A percentile compares a stretch with the other conserved stretches of the same genome.
Evolutionary conservation across 1,140 invertebrate genomes (phyloP).

Genomic region (Chrysoperla carnea): DNA sequence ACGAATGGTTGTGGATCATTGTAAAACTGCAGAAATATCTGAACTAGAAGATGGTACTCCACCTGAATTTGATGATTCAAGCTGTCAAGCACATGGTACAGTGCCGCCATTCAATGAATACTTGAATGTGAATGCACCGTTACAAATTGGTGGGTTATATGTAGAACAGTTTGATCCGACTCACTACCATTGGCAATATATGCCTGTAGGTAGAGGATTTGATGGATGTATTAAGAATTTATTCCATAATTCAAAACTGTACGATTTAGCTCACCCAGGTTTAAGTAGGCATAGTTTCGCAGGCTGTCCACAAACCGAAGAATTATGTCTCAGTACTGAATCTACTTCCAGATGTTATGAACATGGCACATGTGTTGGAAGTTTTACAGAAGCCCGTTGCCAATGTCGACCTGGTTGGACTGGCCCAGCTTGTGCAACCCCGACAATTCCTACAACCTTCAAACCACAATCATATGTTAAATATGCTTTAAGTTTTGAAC

Average conservation of each 20-base stretch:
- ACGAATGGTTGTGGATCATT: conserved; percentile 81
- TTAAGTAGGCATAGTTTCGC: conserved; percentile 65
- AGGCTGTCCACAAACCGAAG: conserved; percentile 81
- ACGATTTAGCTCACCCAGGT: conserved; percentile 79
- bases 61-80: conserved; percentile 68
- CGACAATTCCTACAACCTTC: conserved; percentile 76
- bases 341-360: conserved; percentile 65
- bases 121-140: conserved; percentile 85
- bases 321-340: conserved; percentile 65
- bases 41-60: conserved; percentile 76
- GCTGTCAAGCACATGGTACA: conserved; percentile 71
- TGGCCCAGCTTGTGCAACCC: conserved; percentile 66
- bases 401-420: conserved; percentile 86
- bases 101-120: conserved; percentile 94
- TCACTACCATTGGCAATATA: conserved; percentile 70
- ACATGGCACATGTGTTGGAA: conserved; percentile 86
- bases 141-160: conserved; percentile 84
- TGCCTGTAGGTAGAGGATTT: conserved; percentile 76
- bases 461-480: conserved; percentile 86
- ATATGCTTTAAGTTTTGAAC: conserved; percentile 87
- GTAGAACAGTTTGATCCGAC: conserved; percentile 72
- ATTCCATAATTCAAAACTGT: conserved; percentile 88
- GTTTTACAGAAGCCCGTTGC: conserved; percentile 71
- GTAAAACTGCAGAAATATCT: conserved; percentile 67
- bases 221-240: conserved; percentile 91